Evolutionary conservation across 2,888 invertebrate genomes (phyloP).

Genomic region (Pachydiplax longipennis): DNA sequence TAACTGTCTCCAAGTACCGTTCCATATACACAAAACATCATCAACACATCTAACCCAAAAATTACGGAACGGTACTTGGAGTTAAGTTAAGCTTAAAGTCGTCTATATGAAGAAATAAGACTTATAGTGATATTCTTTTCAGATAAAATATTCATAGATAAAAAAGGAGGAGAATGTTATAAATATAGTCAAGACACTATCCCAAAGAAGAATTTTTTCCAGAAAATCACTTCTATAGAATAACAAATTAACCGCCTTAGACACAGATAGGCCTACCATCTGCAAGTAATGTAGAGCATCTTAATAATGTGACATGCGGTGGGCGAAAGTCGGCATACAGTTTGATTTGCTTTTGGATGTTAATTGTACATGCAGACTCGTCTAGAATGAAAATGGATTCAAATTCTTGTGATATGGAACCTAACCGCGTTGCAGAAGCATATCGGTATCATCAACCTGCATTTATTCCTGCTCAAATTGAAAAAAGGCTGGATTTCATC

Average conservation of each 20-base stretch:
- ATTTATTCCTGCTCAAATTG: slow-evolving; percentile 54
- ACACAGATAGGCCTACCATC: background rate
- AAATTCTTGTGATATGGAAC: slow-evolving; percentile 52
- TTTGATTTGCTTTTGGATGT: slow-evolving; percentile 7
- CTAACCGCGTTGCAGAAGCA: slow-evolving; percentile 57
- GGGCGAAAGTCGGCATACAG: slow-evolving; percentile 33
- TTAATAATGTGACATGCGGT: background rate
- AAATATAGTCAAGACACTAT: too few relatives aligned
- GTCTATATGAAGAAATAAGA: too few relatives aligned
- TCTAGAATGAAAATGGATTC: slow-evolving; percentile 39
- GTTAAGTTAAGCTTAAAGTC: too few relatives aligned
- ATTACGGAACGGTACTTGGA: too few relatives aligned
- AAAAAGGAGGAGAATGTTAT: too few relatives aligned
- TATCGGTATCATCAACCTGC: slow-evolving; percentile 57
- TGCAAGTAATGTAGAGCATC: background rate
- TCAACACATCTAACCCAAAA: too few relatives aligned
- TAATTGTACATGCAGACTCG: background rate
- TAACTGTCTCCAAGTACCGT: too few relatives aligned
- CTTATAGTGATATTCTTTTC: too few relatives aligned
- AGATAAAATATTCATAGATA: too few relatives aligned
- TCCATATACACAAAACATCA: too few relatives aligned
- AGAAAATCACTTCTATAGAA: too few relatives aligned
- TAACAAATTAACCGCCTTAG: background rate
- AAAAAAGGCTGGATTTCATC: slow-evolving; percentile 58
- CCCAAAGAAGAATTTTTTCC: too few relatives aligned